Evolutionary conservation across 1,140 invertebrate species (phyloP).

Genomic region (Eciton burchellii): DNA sequence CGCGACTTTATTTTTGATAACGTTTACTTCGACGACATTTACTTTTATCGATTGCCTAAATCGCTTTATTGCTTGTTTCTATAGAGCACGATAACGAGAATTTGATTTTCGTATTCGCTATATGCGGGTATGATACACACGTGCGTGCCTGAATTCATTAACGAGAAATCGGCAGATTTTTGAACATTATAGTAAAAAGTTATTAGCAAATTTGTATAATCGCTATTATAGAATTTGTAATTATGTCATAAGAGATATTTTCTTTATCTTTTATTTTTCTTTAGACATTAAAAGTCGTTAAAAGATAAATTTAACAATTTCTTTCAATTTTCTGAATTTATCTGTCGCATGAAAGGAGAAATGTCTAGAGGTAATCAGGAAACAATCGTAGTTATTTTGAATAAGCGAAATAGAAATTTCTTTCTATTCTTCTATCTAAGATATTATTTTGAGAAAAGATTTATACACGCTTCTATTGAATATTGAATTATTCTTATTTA

Average conservation of each 20-base stretch:
- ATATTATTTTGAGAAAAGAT: neutral
- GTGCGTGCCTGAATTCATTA: too few relatives aligned
- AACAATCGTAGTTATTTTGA: neutral
- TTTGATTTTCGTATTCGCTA: neutral
- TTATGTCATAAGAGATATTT: neutral
- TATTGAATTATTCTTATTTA: neutral
- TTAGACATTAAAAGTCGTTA: neutral
- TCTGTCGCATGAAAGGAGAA: neutral
- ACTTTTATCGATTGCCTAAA: neutral
- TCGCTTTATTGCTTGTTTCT: neutral
- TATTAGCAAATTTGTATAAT: neutral
- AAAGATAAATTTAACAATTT: neutral
- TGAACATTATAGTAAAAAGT: too few relatives aligned
- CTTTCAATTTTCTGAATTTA: neutral
- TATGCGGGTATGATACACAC: neutral
- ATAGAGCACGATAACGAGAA: neutral
- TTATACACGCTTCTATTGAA: neutral
- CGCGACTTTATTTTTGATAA: neutral
- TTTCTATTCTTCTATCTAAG: neutral
- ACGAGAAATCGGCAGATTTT: neutral
- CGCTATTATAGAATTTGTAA: neutral
- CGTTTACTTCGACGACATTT: neutral
- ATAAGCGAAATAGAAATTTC: slow-evolving; percentile 2
- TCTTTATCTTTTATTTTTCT: neutral
- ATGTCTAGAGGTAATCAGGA: neutral